A percentile compares a stretch with the other conserved stretches of the same genome.
Conservation (phyloP, 2,113 vertebrate species). For the Limanda limanda region DNA sequence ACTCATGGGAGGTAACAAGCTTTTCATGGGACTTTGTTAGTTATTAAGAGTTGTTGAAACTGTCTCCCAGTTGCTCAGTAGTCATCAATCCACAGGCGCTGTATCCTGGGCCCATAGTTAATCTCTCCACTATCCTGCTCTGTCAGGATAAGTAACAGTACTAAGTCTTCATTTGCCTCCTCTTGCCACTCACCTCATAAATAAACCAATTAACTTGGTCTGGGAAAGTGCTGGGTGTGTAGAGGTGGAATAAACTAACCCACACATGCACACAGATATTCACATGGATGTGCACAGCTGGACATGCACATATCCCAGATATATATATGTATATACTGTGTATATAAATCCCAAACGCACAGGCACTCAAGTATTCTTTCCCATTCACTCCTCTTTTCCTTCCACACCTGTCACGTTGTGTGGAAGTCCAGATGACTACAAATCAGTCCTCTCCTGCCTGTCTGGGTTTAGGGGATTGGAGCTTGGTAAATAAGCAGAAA, state of each 20-base stretch:
- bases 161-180: conserved; percentile 75
- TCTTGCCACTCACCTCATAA: conserved; percentile 69
- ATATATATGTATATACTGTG: conserved; percentile 19
- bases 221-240: conserved; percentile 31
- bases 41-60: conserved; percentile 48
- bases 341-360: conserved; percentile 1
- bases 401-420: conserved; percentile 16
- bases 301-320: neutral
- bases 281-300: conserved; percentile 33
- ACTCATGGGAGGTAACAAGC: conserved; percentile 11
- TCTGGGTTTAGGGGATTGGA: conserved; percentile 67
- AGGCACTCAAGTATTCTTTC: conserved; percentile 25
- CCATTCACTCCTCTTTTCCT: conserved; percentile 35
- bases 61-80: conserved; percentile 41
- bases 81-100: conserved; percentile 68
- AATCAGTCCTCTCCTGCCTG: conserved; percentile 63
- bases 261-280: conserved; percentile 11
- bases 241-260: conserved; percentile 41
- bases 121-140: conserved; percentile 65
- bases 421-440: conserved; percentile 70
- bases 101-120: conserved; percentile 54
- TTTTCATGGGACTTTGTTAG: conserved; percentile 44
- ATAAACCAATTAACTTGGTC: conserved; percentile 78
- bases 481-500: conserved; percentile 74
- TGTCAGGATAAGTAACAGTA: conserved; percentile 75